Base-by-base conservation (phyloP, 2,797 vertebrate genomes). In the Adrianichthys oophorus region DNA sequence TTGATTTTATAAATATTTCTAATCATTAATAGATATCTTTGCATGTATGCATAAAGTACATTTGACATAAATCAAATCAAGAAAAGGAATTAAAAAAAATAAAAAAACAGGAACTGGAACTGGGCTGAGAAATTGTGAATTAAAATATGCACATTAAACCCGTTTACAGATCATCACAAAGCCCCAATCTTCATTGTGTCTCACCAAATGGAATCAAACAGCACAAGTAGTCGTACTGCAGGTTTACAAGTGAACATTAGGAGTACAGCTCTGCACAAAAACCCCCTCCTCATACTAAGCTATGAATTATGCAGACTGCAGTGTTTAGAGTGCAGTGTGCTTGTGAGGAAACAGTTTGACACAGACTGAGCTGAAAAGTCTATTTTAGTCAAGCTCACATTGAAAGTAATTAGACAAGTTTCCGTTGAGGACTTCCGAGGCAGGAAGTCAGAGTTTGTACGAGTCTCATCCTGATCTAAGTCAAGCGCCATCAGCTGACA, bases 31-130 rank as follows among this genome's bases (percentile, higher is more conserved):
- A 12, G 32, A 37, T 10, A 13, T 37, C 12, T 37, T 37, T 37
- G 10, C 10, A 37, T 2, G 12, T 37, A 37, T 12, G 19, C 19
- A 21, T 21, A 21, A 21, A 37, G 32, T 37, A 37, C 32, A 37
- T 4, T 62, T 72, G 64, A 45, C 53, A 63, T 78, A 85, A 85
- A 82, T 76, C 74, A 68, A 82, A 83, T 80, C 83, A 44, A 62
- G 68, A 79, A 75, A 48, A 70, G 80, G 66, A 37, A 13, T 3
- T 12, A 37, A 10, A 12, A 12, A 37, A 37, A 37, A 26, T 26
- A 7, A 37, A 37, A 12, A 12, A 2, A n/a, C n/a, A n/a, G n/a
- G n/a, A n/a, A n/a, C n/a, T n/a, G n/a, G n/a, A n/a, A n/a, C n/a
- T n/a, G n/a, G n/a, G n/a, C n/a, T n/a, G 3, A 10, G 10, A 37